A percentile compares a stretch with the other conserved stretches of the same genome.
These are phyloP conservation scores for Shinisaurus crocodilurus DNA, from an alignment of 2,113 vertebrate genomes.

Conservation along the genomic window DNA sequence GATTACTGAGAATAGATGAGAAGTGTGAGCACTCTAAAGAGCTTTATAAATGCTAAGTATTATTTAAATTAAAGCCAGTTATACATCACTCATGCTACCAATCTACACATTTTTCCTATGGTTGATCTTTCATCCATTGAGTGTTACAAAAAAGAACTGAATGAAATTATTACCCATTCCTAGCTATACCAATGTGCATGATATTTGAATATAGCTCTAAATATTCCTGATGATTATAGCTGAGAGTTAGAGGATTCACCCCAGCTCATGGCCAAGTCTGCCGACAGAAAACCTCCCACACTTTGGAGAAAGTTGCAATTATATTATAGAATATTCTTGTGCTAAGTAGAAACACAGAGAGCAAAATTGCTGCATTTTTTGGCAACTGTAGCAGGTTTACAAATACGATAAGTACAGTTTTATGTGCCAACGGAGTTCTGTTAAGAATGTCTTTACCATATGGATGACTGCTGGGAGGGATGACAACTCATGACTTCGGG, in stretches of 20 bases:
- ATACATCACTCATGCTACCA: not conserved
- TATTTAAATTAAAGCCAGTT: not conserved
- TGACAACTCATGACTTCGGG: not conserved
- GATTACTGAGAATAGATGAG: not conserved
- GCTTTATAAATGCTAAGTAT: not conserved
- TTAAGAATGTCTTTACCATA: not conserved
- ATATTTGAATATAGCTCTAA: not conserved
- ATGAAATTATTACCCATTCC: too few relatives aligned
- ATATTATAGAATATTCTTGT: not conserved
- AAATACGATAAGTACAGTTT: not conserved
- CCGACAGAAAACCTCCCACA: not conserved
- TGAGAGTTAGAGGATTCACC: not conserved
- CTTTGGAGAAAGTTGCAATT: rapidly evolving
- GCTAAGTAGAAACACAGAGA: not conserved
- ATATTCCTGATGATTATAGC: not conserved
- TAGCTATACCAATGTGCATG: rapidly evolving
- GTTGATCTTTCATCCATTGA: not conserved
- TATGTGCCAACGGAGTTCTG: not conserved
- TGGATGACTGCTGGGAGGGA: not conserved
- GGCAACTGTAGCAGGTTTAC: not conserved
- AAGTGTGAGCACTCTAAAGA: too few relatives aligned
- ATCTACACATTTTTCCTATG: not conserved
- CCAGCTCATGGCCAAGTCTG: not conserved
- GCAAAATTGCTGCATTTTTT: not conserved
- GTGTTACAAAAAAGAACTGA: too few relatives aligned